Evolutionary conservation across 1,140 invertebrate genomes (phyloP).

Genomic region (Diachasma alloeum): DNA sequence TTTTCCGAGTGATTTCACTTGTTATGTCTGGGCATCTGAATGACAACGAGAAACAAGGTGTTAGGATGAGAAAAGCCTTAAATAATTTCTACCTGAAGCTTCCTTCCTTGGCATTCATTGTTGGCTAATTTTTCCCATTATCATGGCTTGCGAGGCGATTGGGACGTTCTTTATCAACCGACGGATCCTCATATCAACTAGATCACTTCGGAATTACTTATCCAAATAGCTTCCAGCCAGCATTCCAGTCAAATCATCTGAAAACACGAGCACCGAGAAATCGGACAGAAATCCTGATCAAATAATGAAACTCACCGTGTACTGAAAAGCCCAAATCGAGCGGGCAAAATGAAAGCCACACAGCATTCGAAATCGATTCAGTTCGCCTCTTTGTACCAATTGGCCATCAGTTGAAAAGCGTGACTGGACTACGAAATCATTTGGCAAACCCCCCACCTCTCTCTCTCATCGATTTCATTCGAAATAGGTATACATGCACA

Average conservation of each 20-base stretch:
- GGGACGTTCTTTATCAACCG: no score
- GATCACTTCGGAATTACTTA: no score
- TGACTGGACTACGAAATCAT: background rate
- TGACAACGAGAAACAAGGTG: background rate
- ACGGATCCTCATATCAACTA: no score
- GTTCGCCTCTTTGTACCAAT: slow-evolving; percentile 7
- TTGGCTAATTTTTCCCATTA: no score
- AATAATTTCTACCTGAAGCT: no score
- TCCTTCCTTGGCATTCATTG: no score
- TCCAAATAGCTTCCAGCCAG: background rate
- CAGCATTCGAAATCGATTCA: slow-evolving; percentile 9
- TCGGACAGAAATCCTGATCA: background rate
- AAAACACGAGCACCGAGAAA: background rate
- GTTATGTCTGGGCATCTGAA: slow-evolving; percentile 37
- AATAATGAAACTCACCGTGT: slow-evolving; percentile 1
- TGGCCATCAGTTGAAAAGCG: slow-evolving; percentile 7
- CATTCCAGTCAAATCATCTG: background rate
- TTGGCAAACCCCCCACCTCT: background rate
- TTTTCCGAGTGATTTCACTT: slow-evolving; percentile 51
- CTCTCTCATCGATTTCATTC: background rate
- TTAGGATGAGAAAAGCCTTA: background rate
- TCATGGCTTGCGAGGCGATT: no score
- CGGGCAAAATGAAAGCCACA: slow-evolving; percentile 7
- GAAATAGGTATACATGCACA: background rate
- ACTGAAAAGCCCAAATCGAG: background rate